phyloP scores from a whole-genome alignment of 2,888 invertebrate genomes.

The Lymantria monacha region DNA sequence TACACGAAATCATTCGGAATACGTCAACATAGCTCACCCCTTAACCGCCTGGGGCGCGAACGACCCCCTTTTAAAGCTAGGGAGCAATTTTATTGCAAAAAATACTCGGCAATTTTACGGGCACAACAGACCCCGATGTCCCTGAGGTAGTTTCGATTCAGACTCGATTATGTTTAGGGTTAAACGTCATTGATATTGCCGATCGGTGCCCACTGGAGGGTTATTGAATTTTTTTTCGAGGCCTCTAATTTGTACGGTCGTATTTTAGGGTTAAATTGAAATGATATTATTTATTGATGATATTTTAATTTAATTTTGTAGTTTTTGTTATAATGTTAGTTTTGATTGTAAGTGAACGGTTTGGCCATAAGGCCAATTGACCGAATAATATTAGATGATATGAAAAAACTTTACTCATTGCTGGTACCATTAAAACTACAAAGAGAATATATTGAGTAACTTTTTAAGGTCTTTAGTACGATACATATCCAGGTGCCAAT shows the following conservation, averaged over 20 bases:
- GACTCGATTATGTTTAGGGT: slow-evolving; percentile 81
- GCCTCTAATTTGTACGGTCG: slow-evolving; percentile 73
- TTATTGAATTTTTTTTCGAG: slow-evolving; percentile 68
- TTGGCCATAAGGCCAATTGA: slow-evolving; percentile 11
- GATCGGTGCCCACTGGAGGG: slow-evolving; percentile 69
- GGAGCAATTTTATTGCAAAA: slow-evolving; percentile 69
- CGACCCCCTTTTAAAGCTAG: slow-evolving; percentile 66
- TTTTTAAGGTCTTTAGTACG: no score
- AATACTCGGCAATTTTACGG: slow-evolving; percentile 76
- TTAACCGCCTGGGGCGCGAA: slow-evolving; percentile 56
- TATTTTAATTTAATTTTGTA: slow-evolving; percentile 54
- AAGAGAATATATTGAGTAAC: no score
- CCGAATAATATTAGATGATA: no score
- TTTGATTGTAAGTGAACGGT: slow-evolving; percentile 7
- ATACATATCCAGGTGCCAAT: no score
- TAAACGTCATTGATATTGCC: slow-evolving; percentile 81
- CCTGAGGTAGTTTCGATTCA: slow-evolving; percentile 80
- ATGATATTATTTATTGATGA: slow-evolving; percentile 41
- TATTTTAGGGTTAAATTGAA: slow-evolving; percentile 55
- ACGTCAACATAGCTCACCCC: slow-evolving; percentile 52
- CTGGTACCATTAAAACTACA: no score
- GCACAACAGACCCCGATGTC: slow-evolving; percentile 68
- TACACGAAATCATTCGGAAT: slow-evolving; percentile 49
- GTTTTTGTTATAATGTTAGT: slow-evolving; percentile 16
- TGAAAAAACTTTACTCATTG: no score